phyloP scores from a whole-genome alignment of 2,888 invertebrate genomes.

The Melikaiella ostensackeni region DNA sequence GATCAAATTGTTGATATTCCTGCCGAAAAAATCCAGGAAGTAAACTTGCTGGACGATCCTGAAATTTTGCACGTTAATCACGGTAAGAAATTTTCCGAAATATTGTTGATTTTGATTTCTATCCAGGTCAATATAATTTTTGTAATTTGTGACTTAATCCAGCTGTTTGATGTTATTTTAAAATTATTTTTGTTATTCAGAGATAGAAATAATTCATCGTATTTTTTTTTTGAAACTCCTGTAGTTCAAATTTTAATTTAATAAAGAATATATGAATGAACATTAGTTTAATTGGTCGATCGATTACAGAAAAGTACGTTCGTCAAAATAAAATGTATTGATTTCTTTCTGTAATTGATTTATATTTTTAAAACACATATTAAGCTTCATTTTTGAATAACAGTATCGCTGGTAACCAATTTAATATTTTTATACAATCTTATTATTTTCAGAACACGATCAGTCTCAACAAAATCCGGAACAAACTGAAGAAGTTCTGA shows the following conservation, averaged over 20 bases:
- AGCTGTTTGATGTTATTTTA: constrained; percentile 1
- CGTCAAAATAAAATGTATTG: too few species aligned
- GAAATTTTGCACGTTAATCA: not conserved
- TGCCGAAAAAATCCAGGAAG: not conserved
- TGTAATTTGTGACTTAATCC: not conserved
- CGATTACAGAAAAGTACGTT: too few species aligned
- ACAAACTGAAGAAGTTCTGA: not conserved
- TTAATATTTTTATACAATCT: too few species aligned
- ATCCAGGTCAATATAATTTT: not conserved
- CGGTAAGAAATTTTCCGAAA: not conserved
- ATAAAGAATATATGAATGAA: not conserved
- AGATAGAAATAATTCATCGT: too few species aligned
- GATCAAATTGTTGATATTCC: not conserved
- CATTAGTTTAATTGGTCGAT: too few species aligned
- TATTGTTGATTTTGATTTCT: not conserved
- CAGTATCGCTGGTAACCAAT: too few species aligned
- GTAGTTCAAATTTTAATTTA: not conserved
- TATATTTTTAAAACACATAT: too few species aligned
- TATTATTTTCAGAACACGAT: constrained; percentile 2
- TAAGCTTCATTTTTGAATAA: too few species aligned
- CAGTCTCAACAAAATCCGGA: not conserved
- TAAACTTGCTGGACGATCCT: not conserved
- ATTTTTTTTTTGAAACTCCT: too few species aligned
- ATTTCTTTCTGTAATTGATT: too few species aligned
- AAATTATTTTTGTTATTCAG: not conserved